Percentiles rank a stretch among this genome's conserved stretches.
These are phyloP conservation scores for Amphipyra tragopoginis DNA, from an alignment of 2,888 invertebrate genomes.

Conservation along the genomic window DNA sequence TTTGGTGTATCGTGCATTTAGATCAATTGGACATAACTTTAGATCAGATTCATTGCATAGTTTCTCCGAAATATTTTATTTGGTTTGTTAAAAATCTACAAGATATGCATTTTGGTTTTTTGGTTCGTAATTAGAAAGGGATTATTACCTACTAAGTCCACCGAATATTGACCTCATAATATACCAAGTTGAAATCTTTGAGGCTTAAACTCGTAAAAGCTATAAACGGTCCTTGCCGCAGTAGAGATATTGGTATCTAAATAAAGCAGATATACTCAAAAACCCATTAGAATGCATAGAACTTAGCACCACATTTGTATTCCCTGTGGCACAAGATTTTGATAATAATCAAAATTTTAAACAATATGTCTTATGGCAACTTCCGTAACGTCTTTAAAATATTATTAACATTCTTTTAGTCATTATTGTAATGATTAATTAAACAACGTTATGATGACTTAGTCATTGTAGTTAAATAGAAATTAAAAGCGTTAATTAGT, in stretches of 20 bases:
- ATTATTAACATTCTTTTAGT: constrained; percentile 3
- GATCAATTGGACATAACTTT: neutral
- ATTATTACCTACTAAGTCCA: too few relatives aligned
- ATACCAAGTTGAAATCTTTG: too few relatives aligned
- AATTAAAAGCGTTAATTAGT: constrained; percentile 43
- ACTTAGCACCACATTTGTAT: neutral
- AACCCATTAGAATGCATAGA: too few relatives aligned
- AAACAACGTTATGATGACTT: constrained; percentile 19
- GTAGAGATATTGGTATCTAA: too few relatives aligned
- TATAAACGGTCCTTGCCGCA: too few relatives aligned
- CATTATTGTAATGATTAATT: constrained; percentile 35
- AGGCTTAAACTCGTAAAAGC: too few relatives aligned
- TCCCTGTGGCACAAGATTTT: neutral
- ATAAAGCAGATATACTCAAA: too few relatives aligned
- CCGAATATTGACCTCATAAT: too few relatives aligned
- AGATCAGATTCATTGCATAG: neutral
- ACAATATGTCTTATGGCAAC: neutral
- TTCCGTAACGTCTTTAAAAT: neutral
- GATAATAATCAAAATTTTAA: neutral
- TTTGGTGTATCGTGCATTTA: constrained; percentile 4
- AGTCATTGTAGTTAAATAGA: constrained; percentile 43
- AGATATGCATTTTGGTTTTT: neutral
- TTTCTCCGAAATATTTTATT: neutral
- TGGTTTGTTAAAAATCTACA: neutral
- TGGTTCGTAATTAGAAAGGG: neutral